A percentile compares a stretch with the other conserved stretches of the same genome.
Conservation (phyloP, 2,888 invertebrate genomes). For the Cyrtodaria siliqua region DNA sequence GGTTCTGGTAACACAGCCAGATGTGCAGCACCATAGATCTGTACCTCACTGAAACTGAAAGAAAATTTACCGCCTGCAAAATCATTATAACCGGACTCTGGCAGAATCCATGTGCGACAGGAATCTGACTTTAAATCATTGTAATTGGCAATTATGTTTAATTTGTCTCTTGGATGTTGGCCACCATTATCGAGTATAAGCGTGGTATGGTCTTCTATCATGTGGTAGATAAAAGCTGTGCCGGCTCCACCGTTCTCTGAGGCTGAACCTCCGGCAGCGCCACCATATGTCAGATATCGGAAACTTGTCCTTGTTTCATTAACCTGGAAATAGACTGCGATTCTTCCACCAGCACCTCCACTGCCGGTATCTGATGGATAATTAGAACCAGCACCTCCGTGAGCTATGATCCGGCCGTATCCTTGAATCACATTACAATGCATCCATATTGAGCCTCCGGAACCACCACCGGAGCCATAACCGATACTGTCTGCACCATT, state of each 20-base stretch:
- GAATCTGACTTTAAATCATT: constrained; percentile 66
- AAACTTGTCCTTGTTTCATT: constrained; percentile 77
- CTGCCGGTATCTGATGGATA: constrained; percentile 64
- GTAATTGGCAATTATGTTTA: constrained; percentile 69
- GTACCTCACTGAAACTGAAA: constrained; percentile 72
- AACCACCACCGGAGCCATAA: constrained; percentile 72
- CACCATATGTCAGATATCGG: constrained; percentile 70
- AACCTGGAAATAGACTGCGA: constrained; percentile 73
- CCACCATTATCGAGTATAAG: constrained; percentile 74
- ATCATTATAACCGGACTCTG: constrained; percentile 66
- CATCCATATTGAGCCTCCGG: constrained; percentile 79
- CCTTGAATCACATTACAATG: constrained; percentile 72
- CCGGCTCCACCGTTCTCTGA: constrained; percentile 75
- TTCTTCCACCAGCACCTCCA: constrained; percentile 78
- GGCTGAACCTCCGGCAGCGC: constrained; percentile 47
- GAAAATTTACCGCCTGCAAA: constrained; percentile 65
- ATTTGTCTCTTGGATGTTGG: constrained; percentile 50
- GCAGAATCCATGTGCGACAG: constrained; percentile 75
- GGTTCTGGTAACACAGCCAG: constrained; percentile 68
- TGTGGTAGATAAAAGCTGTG: constrained; percentile 73
- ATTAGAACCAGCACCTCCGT: constrained; percentile 71
- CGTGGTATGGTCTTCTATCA: constrained; percentile 70
- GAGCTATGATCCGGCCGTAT: constrained; percentile 73
- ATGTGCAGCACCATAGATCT: constrained; percentile 74
- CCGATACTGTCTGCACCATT: constrained; percentile 63